A percentile compares a stretch with the other conserved stretches of the same genome.
These are phyloP conservation scores for Mythimna lalbum DNA, from an alignment of 2,888 invertebrate species.

Conservation along the genomic window DNA sequence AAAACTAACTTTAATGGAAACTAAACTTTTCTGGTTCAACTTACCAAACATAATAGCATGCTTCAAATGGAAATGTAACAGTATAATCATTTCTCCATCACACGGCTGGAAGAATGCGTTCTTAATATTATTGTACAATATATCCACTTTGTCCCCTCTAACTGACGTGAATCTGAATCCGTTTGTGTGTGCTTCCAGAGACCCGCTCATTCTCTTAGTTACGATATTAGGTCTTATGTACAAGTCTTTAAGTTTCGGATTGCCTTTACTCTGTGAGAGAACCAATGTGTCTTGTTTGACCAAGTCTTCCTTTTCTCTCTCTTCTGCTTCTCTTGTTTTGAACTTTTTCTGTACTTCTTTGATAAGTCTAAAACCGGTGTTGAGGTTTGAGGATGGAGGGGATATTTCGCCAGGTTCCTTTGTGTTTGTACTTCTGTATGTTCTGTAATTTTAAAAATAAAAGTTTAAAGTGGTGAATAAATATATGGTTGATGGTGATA, in stretches of 20 bases:
- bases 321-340: constrained; percentile 99
- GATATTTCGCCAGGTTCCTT: constrained; percentile 99
- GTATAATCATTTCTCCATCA: constrained; percentile 99
- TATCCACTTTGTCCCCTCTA: constrained; percentile 99
- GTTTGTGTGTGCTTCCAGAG: constrained; percentile 98
- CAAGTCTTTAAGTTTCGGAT: constrained; percentile 99
- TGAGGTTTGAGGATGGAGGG: constrained; percentile 98
- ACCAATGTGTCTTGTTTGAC: constrained; percentile 99
- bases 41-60: constrained; percentile 99
- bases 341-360: constrained; percentile 99
- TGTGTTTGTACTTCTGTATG: constrained; percentile 98
- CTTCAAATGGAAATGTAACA: constrained; percentile 99
- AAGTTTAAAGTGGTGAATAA: background rate
- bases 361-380: constrained; percentile 98
- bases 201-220: constrained; percentile 98
- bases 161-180: constrained; percentile 99
- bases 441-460: constrained; percentile 87
- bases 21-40: constrained; percentile 56
- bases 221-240: constrained; percentile 99
- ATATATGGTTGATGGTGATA: background rate
- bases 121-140: constrained; percentile 99
- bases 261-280: constrained; percentile 98
- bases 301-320: constrained; percentile 99
- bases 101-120: constrained; percentile 99
- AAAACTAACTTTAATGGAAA: no score